These are phyloP conservation scores for Parnassius orleans DNA, from an alignment of 2,888 invertebrate species.

Conservation along the genomic window DNA sequence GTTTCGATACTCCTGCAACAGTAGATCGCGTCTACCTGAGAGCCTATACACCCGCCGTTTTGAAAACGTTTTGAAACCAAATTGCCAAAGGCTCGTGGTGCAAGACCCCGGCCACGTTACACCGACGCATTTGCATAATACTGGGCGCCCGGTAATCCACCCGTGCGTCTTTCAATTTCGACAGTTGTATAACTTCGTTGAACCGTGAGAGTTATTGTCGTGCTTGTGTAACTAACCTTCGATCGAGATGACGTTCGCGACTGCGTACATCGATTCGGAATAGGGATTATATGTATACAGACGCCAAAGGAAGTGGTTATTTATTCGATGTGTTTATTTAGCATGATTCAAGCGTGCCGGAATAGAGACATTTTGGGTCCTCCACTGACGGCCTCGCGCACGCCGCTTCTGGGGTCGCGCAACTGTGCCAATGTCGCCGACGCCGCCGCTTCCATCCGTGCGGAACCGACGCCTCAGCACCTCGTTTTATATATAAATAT, in stretches of 20 bases:
- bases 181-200: conserved; percentile 59
- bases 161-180: conserved; percentile 52
- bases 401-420: conserved; percentile 68
- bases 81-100: conserved; percentile 75
- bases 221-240: conserved; percentile 42
- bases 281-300: background rate
- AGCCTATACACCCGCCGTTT: conserved; percentile 60
- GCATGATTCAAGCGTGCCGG: conserved; percentile 72
- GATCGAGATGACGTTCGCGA: conserved; percentile 15
- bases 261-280: conserved; percentile 4
- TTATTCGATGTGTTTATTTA: conserved; percentile 27
- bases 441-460: conserved; percentile 53
- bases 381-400: conserved; percentile 70
- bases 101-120: conserved; percentile 64
- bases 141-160: conserved; percentile 63
- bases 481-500: conserved; percentile 32
- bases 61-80: conserved; percentile 76
- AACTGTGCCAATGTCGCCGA: conserved; percentile 77
- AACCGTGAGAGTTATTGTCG: conserved; percentile 45
- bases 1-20: conserved; percentile 36
- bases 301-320: background rate
- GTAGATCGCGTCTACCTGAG: conserved; percentile 42
- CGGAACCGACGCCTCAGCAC: conserved; percentile 54
- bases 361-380: conserved; percentile 77
- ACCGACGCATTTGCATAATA: conserved; percentile 75